Evolutionary conservation across 2,888 invertebrate genomes (phyloP).

Genomic region (Petrolisthes manimaculis): DNA sequence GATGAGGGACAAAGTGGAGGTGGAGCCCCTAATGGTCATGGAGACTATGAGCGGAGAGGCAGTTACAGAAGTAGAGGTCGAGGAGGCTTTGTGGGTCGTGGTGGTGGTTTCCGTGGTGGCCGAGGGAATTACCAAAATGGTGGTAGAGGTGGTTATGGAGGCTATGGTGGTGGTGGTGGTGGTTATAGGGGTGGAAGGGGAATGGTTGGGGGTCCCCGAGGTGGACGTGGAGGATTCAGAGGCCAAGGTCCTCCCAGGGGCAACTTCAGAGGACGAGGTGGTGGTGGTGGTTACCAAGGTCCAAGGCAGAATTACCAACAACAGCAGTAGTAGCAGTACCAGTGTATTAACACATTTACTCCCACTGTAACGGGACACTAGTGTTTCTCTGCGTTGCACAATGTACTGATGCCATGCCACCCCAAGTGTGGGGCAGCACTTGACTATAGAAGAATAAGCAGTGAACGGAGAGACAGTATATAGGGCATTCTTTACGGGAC

Average conservation of each 20-base stretch:
- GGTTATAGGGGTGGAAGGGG: slow-evolving; percentile 39
- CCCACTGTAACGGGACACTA: slow-evolving; percentile 35
- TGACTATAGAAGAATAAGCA: slow-evolving; percentile 20
- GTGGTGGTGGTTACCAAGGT: slow-evolving; percentile 40
- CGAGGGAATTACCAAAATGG: slow-evolving; percentile 51
- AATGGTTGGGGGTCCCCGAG: slow-evolving; percentile 29
- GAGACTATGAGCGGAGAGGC: slow-evolving; percentile 52
- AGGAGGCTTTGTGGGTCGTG: slow-evolving; percentile 39
- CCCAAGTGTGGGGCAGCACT: slow-evolving; percentile 36
- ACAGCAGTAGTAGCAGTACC: slow-evolving; percentile 44
- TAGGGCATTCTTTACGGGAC: slow-evolving; percentile 64
- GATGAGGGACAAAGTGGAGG: slow-evolving; percentile 20
- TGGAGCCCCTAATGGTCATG: slow-evolving; percentile 36
- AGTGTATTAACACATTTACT: slow-evolving; percentile 28
- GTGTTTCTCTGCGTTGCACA: slow-evolving; percentile 40
- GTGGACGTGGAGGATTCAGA: slow-evolving; percentile 47
- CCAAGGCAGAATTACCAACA: slow-evolving; percentile 41
- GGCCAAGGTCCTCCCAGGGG: slow-evolving; percentile 43
- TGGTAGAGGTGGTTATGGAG: slow-evolving; percentile 54
- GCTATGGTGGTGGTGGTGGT: slow-evolving; percentile 38
- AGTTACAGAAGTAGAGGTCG: slow-evolving; percentile 39
- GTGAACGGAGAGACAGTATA: slow-evolving; percentile 59
- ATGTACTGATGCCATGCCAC: slow-evolving; percentile 44
- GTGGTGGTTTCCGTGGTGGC: slow-evolving; percentile 44
- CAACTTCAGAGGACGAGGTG: slow-evolving; percentile 22